Evolutionary conservation across 2,113 vertebrate genomes (phyloP).

Genomic region (Thalassarche chlororhynchos): DNA sequence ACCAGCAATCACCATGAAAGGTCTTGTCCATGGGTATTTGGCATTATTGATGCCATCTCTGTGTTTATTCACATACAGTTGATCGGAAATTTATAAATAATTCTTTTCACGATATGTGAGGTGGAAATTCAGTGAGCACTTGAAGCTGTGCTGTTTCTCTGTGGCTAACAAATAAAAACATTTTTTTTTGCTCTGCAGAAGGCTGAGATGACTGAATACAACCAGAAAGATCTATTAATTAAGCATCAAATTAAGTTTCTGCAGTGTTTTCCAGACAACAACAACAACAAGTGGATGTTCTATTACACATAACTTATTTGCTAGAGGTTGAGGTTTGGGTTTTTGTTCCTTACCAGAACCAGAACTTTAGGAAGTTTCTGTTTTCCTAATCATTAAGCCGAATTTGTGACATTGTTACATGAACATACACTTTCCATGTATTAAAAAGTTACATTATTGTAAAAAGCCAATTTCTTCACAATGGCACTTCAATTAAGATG

Average conservation of each 20-base stretch:
- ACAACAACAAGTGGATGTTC: neutral
- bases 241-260: neutral
- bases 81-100: neutral
- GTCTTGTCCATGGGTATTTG: neutral
- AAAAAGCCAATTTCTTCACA: neutral
- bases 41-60: neutral
- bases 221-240: neutral
- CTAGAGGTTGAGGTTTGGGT: neutral
- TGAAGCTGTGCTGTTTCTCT: neutral
- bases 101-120: accelerated
- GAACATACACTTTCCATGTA: neutral
- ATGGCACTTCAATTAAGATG: neutral
- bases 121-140: neutral
- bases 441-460: neutral
- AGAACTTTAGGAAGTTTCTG: neutral
- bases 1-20: neutral
- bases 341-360: neutral
- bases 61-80: neutral
- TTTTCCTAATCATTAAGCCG: neutral
- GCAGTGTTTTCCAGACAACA: neutral
- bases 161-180: neutral
- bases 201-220: neutral
- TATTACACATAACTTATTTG: neutral
- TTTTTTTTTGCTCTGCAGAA: neutral
- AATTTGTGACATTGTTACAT: neutral